Percentiles rank a stretch among this genome's conserved stretches.
Conservation (phyloP, 2,888 invertebrate genomes). For the Drosophila suboccidentalis region DNA sequence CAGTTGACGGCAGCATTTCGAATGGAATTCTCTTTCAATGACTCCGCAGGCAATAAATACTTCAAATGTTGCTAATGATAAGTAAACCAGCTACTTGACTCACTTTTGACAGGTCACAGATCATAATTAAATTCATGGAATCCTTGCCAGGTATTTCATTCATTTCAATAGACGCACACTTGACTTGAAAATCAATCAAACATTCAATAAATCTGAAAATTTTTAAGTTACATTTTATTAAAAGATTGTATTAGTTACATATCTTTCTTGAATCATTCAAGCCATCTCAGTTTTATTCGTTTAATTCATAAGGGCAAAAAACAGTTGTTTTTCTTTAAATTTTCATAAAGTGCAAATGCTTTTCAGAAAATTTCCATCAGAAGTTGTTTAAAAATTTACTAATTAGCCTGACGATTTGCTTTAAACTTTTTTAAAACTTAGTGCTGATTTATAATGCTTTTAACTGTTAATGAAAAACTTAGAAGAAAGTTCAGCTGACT, state of each 20-base stretch:
- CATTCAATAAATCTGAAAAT: too few species aligned
- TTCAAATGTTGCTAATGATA: background rate
- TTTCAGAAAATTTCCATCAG: background rate
- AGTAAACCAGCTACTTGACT: constrained; percentile 3
- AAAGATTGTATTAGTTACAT: too few species aligned
- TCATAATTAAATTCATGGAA: constrained; percentile 5
- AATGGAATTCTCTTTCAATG: constrained; percentile 21
- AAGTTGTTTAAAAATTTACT: background rate
- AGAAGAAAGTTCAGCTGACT: background rate
- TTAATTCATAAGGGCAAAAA: background rate
- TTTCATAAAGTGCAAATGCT: background rate
- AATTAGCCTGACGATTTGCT: background rate
- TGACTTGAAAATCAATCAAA: background rate
- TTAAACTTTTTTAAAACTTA: background rate
- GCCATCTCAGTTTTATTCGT: background rate
- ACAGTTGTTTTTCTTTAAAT: background rate
- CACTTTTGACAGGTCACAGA: background rate
- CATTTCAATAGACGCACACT: background rate
- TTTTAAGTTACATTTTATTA: too few species aligned
- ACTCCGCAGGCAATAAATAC: background rate
- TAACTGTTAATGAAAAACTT: background rate
- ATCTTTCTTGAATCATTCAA: background rate
- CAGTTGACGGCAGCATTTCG: constrained; percentile 24
- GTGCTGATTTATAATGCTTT: background rate
- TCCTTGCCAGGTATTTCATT: background rate